Percentiles rank a stretch among this genome's conserved stretches.
Conservation (phyloP, 2,797 vertebrate species). For the Antennarius maculatus region DNA sequence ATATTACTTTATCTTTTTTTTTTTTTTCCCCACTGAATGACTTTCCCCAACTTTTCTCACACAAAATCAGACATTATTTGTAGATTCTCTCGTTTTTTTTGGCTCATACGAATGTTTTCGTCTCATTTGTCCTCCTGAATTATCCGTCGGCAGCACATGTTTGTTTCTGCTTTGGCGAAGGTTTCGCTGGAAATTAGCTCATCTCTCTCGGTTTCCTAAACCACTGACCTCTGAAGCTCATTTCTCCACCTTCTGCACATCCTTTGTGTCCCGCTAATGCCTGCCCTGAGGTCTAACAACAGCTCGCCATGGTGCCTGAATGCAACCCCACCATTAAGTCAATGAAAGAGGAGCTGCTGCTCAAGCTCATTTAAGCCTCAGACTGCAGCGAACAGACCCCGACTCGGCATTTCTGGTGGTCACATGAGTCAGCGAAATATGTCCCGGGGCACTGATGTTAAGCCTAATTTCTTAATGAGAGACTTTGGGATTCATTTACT, state of each 20-base stretch:
- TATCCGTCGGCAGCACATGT: slow-evolving; percentile 6
- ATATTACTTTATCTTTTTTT: slow-evolving; percentile 21
- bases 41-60: slow-evolving; percentile 7
- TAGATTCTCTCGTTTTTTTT: slow-evolving; percentile 31
- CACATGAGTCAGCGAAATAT: slow-evolving; percentile 42
- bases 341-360: slow-evolving; percentile 55
- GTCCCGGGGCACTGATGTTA: slow-evolving; percentile 30
- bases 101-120: slow-evolving; percentile 10
- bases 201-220: slow-evolving; percentile 18
- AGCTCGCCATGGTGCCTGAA: slow-evolving; percentile 29
- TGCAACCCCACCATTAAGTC: slow-evolving; percentile 52
- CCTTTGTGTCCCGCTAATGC: slow-evolving; percentile 48
- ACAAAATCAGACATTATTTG: slow-evolving; percentile 16
- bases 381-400: slow-evolving; percentile 29
- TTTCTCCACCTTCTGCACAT: slow-evolving; percentile 36
- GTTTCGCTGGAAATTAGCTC: slow-evolving; percentile 27
- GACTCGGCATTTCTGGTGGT: slow-evolving; percentile 52
- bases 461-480: slow-evolving; percentile 53
- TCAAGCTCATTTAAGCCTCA: slow-evolving; percentile 48
- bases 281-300: slow-evolving; percentile 38
- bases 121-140: slow-evolving; percentile 28
- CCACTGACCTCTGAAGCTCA: slow-evolving; percentile 31
- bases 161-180: slow-evolving; percentile 19
- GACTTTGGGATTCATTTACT: slow-evolving; percentile 19
- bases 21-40: slow-evolving; percentile 27